Evolutionary conservation across 2,113 vertebrate species (phyloP), one percentile per base, ranked within the genome.

Genomic region (Colaptes auratus): DNA sequence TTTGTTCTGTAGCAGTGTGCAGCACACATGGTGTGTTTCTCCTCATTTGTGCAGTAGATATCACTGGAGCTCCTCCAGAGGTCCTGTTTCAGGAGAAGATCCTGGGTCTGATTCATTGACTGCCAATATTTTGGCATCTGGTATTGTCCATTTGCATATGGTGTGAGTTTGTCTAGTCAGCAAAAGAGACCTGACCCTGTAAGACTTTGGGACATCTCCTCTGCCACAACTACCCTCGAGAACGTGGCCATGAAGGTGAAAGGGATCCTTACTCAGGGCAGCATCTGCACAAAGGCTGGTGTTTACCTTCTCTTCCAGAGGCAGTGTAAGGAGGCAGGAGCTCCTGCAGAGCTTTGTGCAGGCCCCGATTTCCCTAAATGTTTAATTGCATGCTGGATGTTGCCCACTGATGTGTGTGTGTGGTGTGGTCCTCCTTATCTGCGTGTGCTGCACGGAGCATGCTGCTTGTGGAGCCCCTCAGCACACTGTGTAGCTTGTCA

Each of bases 321-420:
- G 4, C 63, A 25, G 35, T 9, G 24, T 17, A 15, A 84, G 59
- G 39, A 92, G 63, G 58, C 27, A 42, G 1, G 16, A 31, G 36
- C 46, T 85, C 46, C 75, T 84, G 72, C 84, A 77, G 64, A 89
- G 85, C 87, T 85, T 81, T 8, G 2, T 67, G 56, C 64, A 67
- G 66, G 48, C 64, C 78, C 53, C 86, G 2, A 74, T 86, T 91
- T 89, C 75, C 50, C 79, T 86, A 61, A 93, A 77, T 74, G 35
- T 87, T 93, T 76, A 94, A 89, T 93, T 91, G 31, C 72, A 48
- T 6, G 56, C 30, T 89, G 88, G 44, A 24, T 33, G 31, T 87
- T 82, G 12, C 53, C 55, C 77, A 10, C 12, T 42, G 82, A 15
- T 69, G n/a, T 27, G 56, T 72, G 39, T 39, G 44, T 76, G 33